Conservation (phyloP, 2,888 invertebrate genomes). For the Aricia artaxerxes region DNA sequence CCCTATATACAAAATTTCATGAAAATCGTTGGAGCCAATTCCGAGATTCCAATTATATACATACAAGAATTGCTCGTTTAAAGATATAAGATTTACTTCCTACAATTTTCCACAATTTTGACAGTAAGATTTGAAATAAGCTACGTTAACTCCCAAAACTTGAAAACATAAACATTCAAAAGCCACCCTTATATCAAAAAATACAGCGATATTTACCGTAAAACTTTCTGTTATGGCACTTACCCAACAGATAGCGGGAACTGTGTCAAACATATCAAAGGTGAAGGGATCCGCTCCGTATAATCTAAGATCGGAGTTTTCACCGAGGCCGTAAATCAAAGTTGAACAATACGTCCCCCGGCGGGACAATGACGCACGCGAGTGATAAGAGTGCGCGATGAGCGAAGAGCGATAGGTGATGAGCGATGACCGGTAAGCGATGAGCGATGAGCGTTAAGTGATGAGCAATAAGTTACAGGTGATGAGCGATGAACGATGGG, state of each 20-base stretch:
- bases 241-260: slow-evolving; percentile 17
- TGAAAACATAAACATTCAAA: not conserved
- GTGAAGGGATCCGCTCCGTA: slow-evolving; percentile 35
- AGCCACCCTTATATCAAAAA: slow-evolving; percentile 3
- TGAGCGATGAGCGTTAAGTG: not conserved
- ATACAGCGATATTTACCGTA: not conserved
- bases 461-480: not conserved
- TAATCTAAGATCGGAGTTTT: slow-evolving; percentile 42
- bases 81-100: no score
- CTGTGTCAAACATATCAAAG: slow-evolving; percentile 31
- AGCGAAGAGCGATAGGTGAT: not conserved
- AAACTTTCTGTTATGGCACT: slow-evolving; percentile 19
- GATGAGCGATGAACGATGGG: not conserved
- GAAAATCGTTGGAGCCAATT: no score
- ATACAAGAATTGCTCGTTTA: no score
- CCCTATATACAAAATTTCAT: no score
- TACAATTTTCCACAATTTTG: not conserved
- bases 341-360: slow-evolving; percentile 57
- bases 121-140: not conserved
- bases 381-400: not conserved
- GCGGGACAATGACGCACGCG: no score
- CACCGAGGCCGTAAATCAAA: slow-evolving; percentile 48
- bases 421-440: not conserved
- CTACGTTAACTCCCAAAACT: not conserved
- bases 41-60: no score